Evolutionary conservation across 2,888 invertebrate genomes (phyloP).

Genomic region (Catocala fraxini): DNA sequence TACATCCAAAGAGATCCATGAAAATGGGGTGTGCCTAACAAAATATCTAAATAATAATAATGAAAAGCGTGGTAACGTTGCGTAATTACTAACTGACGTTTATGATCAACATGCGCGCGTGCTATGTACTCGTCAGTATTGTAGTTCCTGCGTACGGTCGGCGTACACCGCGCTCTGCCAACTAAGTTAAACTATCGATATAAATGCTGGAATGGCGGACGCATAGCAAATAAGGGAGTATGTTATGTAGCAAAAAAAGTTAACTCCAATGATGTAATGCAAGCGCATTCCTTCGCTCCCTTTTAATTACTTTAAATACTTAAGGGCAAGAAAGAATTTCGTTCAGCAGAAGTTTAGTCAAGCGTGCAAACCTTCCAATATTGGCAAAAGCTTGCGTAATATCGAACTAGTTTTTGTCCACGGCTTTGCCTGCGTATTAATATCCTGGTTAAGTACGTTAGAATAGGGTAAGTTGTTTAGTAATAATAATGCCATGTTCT

Average conservation of each 20-base stretch:
- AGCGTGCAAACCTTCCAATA: constrained; percentile 20
- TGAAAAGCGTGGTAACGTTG: no score
- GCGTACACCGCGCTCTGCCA: not conserved
- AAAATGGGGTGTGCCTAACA: no score
- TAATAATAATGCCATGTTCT: not conserved
- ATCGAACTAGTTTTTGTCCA: not conserved
- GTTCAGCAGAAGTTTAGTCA: constrained; percentile 15
- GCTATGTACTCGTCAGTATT: not conserved
- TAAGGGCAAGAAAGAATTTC: constrained; percentile 18
- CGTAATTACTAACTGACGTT: no score
- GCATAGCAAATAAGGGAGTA: constrained; percentile 11
- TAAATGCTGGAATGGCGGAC: constrained; percentile 11
- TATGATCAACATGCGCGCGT: no score
- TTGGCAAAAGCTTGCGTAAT: constrained; percentile 16
- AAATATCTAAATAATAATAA: no score
- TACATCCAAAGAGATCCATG: no score
- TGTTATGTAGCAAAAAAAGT: constrained; percentile 11
- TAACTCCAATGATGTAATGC: constrained; percentile 19
- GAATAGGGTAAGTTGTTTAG: not conserved
- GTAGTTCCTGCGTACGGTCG: not conserved
- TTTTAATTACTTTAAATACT: constrained; percentile 24
- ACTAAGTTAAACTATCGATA: constrained; percentile 12
- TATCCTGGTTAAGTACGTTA: no score
- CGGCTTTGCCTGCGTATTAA: no score
- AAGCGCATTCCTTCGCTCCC: constrained; percentile 16